Evolutionary conservation across 2,113 vertebrate species (phyloP).

Genomic region (Melanostigma gelatinosum): DNA sequence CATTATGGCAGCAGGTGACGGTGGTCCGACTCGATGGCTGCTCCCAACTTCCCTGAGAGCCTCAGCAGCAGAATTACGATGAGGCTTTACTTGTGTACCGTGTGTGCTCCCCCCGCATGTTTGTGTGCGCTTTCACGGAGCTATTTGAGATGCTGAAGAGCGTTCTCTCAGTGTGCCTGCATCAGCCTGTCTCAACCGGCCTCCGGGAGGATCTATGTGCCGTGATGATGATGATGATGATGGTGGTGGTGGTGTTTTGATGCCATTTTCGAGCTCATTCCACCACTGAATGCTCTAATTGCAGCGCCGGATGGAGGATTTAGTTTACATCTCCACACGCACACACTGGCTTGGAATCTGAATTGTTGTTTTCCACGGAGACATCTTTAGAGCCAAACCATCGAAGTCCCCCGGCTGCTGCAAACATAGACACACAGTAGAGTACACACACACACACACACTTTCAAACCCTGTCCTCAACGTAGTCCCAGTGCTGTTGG

Average conservation of each 20-base stretch:
- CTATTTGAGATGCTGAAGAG: constrained; percentile 65
- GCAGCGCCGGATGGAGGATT: constrained; percentile 39
- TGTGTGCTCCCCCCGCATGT: not conserved
- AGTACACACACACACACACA: constrained; percentile 24
- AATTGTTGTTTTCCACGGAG: constrained; percentile 71
- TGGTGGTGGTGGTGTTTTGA: constrained; percentile 49
- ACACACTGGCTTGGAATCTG: constrained; percentile 51
- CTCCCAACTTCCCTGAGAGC: constrained; percentile 44
- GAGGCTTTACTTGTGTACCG: constrained; percentile 26
- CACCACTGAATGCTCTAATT: constrained; percentile 47
- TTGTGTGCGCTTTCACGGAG: constrained; percentile 41
- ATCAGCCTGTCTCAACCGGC: constrained; percentile 48
- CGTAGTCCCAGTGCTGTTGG: constrained; percentile 58
- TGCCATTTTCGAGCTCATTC: constrained; percentile 38
- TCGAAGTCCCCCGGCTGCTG: constrained; percentile 49
- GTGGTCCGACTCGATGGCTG: constrained; percentile 32
- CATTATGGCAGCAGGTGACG: constrained; percentile 45
- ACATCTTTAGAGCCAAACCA: constrained; percentile 66
- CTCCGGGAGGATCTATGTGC: constrained; percentile 46
- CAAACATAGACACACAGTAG: constrained; percentile 19
- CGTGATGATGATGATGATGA: not conserved
- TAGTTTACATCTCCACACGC: constrained; percentile 51
- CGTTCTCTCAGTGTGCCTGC: constrained; percentile 44
- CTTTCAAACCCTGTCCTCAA: constrained; percentile 57
- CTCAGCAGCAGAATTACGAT: constrained; percentile 4